Evolutionary conservation across 2,888 invertebrate genomes (phyloP).

Genomic region (Tachina lurida): DNA sequence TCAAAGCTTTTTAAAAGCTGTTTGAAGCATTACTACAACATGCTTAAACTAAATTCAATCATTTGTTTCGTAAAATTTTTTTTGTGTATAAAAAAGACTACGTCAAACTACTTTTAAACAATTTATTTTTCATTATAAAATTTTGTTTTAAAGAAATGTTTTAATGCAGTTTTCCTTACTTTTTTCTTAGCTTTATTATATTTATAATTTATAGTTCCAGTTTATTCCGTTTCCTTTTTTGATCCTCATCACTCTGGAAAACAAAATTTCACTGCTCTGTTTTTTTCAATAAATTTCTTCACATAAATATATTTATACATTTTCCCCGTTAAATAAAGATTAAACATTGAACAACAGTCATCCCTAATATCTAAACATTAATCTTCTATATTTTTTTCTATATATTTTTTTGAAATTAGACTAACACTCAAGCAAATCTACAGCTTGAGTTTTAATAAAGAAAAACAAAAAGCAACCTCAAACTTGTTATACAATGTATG

Average conservation of each 20-base stretch:
- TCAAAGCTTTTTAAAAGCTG: no score
- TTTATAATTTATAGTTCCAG: no score
- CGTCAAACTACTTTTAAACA: no score
- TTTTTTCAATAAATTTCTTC: neutral
- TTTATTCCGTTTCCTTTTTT: neutral
- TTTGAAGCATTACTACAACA: no score
- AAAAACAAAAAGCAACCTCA: neutral
- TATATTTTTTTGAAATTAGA: neutral
- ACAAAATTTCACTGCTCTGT: neutral
- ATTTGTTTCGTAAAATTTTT: no score
- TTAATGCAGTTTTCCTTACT: no score
- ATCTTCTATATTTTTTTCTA: neutral
- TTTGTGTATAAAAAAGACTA: no score
- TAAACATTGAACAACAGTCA: conserved; percentile 39
- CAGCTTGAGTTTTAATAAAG: conserved; percentile 14
- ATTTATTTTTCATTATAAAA: no score
- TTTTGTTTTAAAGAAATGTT: no score
- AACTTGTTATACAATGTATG: conserved; percentile 58
- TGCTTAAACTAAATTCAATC: no score
- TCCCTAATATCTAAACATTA: conserved; percentile 55
- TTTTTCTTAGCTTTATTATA: no score
- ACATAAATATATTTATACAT: neutral
- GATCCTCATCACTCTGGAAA: no score
- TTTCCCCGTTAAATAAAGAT: conserved; percentile 42
- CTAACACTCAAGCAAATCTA: neutral